These are phyloP conservation scores for Discoglossus pictus DNA, from an alignment of 2,797 vertebrate species.

Conservation along the genomic window DNA sequence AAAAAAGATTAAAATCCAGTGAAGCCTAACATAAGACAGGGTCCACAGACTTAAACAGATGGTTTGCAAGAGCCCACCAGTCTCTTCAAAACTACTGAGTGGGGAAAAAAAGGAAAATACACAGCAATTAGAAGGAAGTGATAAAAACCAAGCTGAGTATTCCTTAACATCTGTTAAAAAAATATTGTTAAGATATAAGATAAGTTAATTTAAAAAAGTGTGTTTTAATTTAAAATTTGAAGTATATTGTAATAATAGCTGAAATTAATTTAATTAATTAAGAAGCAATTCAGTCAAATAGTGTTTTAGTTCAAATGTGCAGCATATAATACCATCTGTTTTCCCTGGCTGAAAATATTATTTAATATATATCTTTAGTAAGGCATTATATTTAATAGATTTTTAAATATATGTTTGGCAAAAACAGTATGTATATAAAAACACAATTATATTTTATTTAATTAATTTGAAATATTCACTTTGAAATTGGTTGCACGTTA, in stretches of 20 bases:
- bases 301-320: too few species aligned
- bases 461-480: not conserved
- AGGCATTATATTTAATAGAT: too few species aligned
- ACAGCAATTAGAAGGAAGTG: slow-evolving; percentile 65
- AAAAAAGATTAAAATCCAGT: slow-evolving; percentile 61
- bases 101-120: slow-evolving; percentile 61
- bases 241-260: not conserved
- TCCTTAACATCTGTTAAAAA: slow-evolving; percentile 65
- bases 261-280: not conserved
- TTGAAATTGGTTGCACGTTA: not conserved
- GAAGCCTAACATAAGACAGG: slow-evolving; percentile 63
- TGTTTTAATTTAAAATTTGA: too few species aligned
- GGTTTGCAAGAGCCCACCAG: slow-evolving; percentile 59
- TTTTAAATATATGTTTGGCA: too few species aligned
- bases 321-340: not conserved
- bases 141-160: slow-evolving; percentile 57
- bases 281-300: not conserved
- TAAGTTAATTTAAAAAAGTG: too few species aligned
- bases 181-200: too few species aligned
- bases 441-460: not conserved
- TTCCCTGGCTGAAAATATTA: not conserved
- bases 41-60: slow-evolving; percentile 69
- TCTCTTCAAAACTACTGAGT: slow-evolving; percentile 56
- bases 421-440: too few species aligned
- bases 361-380: too few species aligned